Base-by-base conservation (phyloP, 2,797 vertebrate genomes). In the Coranthus polyacanthus region DNA sequence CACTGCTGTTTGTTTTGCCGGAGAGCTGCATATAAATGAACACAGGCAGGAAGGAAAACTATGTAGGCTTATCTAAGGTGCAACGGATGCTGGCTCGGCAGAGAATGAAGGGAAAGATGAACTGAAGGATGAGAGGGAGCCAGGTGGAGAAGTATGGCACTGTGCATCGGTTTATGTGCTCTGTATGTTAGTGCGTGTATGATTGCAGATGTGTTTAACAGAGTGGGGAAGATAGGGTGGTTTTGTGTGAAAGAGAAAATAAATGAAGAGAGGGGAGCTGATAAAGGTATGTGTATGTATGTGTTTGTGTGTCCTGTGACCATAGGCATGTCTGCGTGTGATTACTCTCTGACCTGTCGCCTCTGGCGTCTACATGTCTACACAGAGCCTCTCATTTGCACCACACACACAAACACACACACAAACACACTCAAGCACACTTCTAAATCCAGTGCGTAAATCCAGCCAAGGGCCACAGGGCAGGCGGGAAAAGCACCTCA, bases 21-120 rank as follows among this genome's bases (percentile, higher is more conserved):
- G 53, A 68, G 77, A 84, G 80, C 68, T 70, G 82, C 78, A 88
- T 86, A 80, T 79, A 83, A 88, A 91, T 88, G 79, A 82, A 85
- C 6, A 38, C 72, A 45, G 69, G 17, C 29, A 10, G 55, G 53
- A 61, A 61, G 65, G 43, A 38, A 72, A 78, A 73, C 59, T 62
- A 21, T 71, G 72, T 68, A 63, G 74, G 78, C 78, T 84, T 86
- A 85, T 87, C 81, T 59, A 36, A 82, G 78, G 77, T 61, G 65
- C 63, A 68, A 74, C 13, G 56, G 51, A 77, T 68, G 72, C 54
- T 46, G 60, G 63, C 44, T 72, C 13, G 8, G 80, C 58, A 68
- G 46, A 36, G 76, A 81, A 72, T 36, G 60, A 52, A 68, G 54
- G 68, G 51, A 38, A 46, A 26, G 66, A 77, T 78, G 83, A 87